phyloP scores from a whole-genome alignment of 2,888 invertebrate genomes.

The Rotaria socialis region DNA sequence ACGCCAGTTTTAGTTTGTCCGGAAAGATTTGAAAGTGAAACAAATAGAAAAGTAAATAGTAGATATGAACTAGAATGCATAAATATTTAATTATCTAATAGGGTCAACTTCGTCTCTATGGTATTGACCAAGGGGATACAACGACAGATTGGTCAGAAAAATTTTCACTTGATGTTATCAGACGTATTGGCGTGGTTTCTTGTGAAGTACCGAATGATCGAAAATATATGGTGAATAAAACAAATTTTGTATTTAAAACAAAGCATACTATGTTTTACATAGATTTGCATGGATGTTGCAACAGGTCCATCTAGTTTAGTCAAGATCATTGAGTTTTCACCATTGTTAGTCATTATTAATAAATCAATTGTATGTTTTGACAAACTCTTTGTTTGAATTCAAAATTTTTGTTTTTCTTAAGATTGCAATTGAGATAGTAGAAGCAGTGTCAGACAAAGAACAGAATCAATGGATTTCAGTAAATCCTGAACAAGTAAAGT shows the following conservation, averaged over 20 bases:
- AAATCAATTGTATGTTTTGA: constrained; percentile 27
- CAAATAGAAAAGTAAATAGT: background rate
- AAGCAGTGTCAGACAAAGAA: constrained; percentile 60
- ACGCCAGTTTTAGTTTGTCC: constrained; percentile 24
- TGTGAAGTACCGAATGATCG: constrained; percentile 50
- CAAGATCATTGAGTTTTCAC: constrained; percentile 89
- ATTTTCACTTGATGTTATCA: constrained; percentile 94
- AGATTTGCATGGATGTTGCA: constrained; percentile 88
- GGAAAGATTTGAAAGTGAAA: background rate
- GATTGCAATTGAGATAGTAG: constrained; percentile 73
- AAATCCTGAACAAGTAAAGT: background rate
- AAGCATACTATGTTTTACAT: constrained; percentile 43
- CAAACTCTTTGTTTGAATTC: background rate
- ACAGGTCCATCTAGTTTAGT: constrained; percentile 84
- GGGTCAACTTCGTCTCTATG: constrained; percentile 15
- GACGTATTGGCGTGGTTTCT: constrained; percentile 79
- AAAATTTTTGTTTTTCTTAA: constrained; percentile 47
- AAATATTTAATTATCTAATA: background rate
- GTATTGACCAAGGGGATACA: background rate
- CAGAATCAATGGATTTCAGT: background rate
- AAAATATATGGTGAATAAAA: constrained; percentile 50
- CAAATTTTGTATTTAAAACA: background rate
- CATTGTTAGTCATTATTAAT: constrained; percentile 74
- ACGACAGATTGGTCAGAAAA: constrained; percentile 89
- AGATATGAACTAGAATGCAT: background rate